A percentile compares a stretch with the other conserved stretches of the same genome.
Evolutionary conservation across 2,888 invertebrate genomes (phyloP).

Genomic region (Trileptium ribeirensis): DNA sequence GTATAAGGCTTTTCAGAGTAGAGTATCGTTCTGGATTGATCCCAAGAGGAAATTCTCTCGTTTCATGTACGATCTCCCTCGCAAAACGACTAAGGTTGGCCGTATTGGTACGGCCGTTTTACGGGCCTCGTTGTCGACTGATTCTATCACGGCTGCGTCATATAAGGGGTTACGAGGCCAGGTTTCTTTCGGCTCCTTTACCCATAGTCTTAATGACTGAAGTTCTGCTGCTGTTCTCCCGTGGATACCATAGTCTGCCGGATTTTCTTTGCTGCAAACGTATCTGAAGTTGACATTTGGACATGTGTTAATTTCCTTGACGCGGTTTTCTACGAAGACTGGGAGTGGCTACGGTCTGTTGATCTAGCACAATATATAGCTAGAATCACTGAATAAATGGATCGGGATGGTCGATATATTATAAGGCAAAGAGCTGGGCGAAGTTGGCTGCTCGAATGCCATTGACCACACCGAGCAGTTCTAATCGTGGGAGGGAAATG

Average conservation of each 20-base stretch:
- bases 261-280: constrained; percentile 39
- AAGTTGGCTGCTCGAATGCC: background rate
- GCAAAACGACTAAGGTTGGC: too few relatives aligned
- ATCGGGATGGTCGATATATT: background rate
- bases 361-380: constrained; percentile 36
- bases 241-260: constrained; percentile 43
- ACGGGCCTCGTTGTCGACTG: too few relatives aligned
- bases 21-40: too few relatives aligned
- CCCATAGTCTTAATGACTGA: constrained; percentile 33
- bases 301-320: constrained; percentile 36
- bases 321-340: constrained; percentile 38
- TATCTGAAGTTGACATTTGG: constrained; percentile 37
- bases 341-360: constrained; percentile 2
- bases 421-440: background rate
- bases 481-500: background rate
- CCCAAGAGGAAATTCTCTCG: too few relatives aligned
- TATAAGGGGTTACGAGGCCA: too few relatives aligned
- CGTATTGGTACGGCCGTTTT: too few relatives aligned
- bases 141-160: too few relatives aligned
- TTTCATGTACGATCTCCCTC: too few relatives aligned
- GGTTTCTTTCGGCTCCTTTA: constrained; percentile 40
- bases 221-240: constrained; percentile 27
- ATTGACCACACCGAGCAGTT: background rate
- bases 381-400: constrained; percentile 31
- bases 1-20: too few relatives aligned